Conservation (phyloP, 2,797 vertebrate genomes). For the Rachycentron canadum region DNA sequence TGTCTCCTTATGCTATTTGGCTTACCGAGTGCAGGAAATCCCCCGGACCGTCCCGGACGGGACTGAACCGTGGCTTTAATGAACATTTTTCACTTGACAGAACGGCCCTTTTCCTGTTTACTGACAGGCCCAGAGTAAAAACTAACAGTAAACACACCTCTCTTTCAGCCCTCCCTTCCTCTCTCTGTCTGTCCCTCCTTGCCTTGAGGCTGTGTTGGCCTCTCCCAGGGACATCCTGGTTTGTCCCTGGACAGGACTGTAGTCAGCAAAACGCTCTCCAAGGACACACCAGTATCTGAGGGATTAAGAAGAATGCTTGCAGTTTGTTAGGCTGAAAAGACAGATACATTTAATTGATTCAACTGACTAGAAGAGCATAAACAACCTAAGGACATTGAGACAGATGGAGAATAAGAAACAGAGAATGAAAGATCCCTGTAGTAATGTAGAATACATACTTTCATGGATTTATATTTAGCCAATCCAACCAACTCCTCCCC, state of each 20-base stretch:
- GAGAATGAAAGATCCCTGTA: constrained; percentile 12
- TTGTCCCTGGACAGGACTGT: constrained; percentile 49
- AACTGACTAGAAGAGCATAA: constrained; percentile 6
- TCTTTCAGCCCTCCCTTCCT: constrained; percentile 48
- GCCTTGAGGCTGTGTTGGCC: constrained; percentile 48
- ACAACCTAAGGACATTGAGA: neutral
- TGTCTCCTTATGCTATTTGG: constrained; percentile 40
- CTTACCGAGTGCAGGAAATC: constrained; percentile 62
- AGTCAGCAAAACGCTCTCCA: constrained; percentile 41
- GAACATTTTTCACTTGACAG: constrained; percentile 54
- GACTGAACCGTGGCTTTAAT: constrained; percentile 57
- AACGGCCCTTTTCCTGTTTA: constrained; percentile 76
- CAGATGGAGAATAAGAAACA: constrained; percentile 3
- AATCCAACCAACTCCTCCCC: constrained; percentile 53
- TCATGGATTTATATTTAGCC: constrained; percentile 71
- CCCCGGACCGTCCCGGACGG: constrained; percentile 44
- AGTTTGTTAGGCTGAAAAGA: constrained; percentile 15
- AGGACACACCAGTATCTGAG: constrained; percentile 29
- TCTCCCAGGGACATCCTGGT: constrained; percentile 62
- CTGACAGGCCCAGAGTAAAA: constrained; percentile 47
- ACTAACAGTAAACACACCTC: constrained; percentile 62
- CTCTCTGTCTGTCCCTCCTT: constrained; percentile 53
- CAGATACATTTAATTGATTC: constrained; percentile 18
- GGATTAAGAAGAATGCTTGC: constrained; percentile 25
- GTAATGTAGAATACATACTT: constrained; percentile 56